Evolutionary conservation across 2,888 invertebrate genomes (phyloP), one percentile per base, ranked within the genome.

Genomic region (Tetramorium bicarinatum): DNA sequence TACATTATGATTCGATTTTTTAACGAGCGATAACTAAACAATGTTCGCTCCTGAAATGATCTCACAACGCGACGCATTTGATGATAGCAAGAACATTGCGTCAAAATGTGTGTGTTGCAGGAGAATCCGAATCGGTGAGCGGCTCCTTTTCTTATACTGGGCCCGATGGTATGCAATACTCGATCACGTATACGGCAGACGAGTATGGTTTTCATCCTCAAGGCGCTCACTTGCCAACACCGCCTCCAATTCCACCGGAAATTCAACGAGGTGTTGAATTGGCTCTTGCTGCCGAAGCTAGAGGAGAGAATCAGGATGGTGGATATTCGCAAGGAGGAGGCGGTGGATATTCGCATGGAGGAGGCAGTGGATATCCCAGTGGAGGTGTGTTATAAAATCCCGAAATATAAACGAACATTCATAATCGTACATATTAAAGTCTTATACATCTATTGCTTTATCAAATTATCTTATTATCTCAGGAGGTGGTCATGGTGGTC

Each of bases 181-280:
- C 93, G 38, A 89, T 94, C 44, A 92, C 87, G 8, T 94, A 94
- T 76, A 94, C 93, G 29, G 94, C 94, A 18, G 94, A 94, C 62
- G 94, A 93, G 64, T 90, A 92, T 54, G 94, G 94, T 9, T 94
- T 94, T 83, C 93, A 93, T 69, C 90, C 94, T 0, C 89, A 92
- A 38, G 94, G 94, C 6, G 93, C 93, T 9, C 94, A 94, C 87
- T 86, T 94, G 8, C 94, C 94, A 3, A 94, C 94, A 0, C 93
- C 94, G 13, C 94, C 94, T n/a, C 94, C 94, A 13, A 93, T 94
- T 1, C 94, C 94, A 1, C 94, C 94, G 1, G 94, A 94, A 85
- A 94, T 94, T 72, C 93, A 93, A 82, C 88, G 93, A 44, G 94
- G 94, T 4, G 91, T 94, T 69, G 93, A 94, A 56, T 88, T 93